Evolutionary conservation across 2,113 vertebrate species (phyloP).

Genomic region (Sminthopsis crassicaudata): DNA sequence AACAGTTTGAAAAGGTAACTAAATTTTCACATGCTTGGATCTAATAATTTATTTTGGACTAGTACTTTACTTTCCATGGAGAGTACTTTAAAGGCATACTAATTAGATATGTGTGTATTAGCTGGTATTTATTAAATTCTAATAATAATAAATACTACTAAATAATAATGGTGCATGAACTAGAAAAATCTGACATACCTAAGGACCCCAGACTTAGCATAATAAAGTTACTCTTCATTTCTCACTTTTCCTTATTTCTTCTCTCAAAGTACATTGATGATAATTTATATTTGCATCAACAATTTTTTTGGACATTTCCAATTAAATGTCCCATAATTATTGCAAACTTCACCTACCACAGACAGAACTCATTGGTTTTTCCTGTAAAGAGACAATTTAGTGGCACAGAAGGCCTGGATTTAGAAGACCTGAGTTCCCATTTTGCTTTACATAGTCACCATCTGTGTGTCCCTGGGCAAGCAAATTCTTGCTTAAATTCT

Average conservation of each 20-base stretch:
- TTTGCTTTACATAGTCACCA: too few relatives aligned
- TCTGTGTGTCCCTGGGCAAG: too few relatives aligned
- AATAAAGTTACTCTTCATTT: conserved; percentile 4
- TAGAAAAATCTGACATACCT: conserved; percentile 17
- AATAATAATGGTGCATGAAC: neutral
- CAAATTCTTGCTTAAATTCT: too few relatives aligned
- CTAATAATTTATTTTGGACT: neutral
- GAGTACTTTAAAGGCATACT: neutral
- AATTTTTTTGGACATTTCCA: neutral
- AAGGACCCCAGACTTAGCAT: conserved; percentile 3
- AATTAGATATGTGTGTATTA: neutral
- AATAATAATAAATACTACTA: too few relatives aligned
- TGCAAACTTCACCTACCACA: too few relatives aligned
- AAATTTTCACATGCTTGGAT: neutral
- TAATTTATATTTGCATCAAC: neutral
- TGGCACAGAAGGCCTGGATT: too few relatives aligned
- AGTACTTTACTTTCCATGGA: neutral
- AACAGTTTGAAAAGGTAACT: neutral
- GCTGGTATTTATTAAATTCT: neutral
- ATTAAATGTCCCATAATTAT: too few relatives aligned
- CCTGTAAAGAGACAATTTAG: too few relatives aligned
- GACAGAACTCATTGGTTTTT: too few relatives aligned
- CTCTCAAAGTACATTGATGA: neutral
- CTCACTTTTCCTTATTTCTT: conserved; percentile 9
- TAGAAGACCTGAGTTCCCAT: too few relatives aligned